Base-by-base conservation (phyloP, 2,797 vertebrate genomes). In the Eutrigla gurnardus region DNA sequence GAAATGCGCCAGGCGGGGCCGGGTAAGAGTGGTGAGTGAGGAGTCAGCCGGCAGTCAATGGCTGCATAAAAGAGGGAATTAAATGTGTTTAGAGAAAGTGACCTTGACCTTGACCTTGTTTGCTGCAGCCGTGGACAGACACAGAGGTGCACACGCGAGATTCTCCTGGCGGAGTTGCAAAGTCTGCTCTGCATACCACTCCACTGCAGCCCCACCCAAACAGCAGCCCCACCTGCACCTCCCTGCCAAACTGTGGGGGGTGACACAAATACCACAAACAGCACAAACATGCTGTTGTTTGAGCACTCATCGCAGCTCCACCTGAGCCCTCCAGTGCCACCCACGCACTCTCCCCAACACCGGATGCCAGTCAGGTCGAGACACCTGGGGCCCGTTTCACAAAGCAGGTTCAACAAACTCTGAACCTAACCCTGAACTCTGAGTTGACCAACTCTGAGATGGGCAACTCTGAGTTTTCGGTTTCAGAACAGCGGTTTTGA, bases 241-340 rank as follows among this genome's bases (percentile, higher is more conserved):
- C 58, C 32, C 39, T 63, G 61, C 52, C 45, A 47, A 73, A 78
- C 70, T 75, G 25, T 42, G 54, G 60, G 73, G 59, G 47, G 55
- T 33, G 65, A 80, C 66, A 70, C 45, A 84, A 84, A 87, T 73
- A 79, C 75, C 64, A 62, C 66, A 77, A 18, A 83, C 74, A n/a
- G n/a, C n/a, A n/a, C n/a, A n/a, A n/a, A n/a, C n/a, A n/a, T n/a
- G 63, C 55, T 81, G 63, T 71, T 78, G 72, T 76, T 83, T 72
- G 74, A 82, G 67, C 45, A 36, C 80, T 77, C 57, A 71, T 58
- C 3, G 2, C 46, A 60, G 66, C 77, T 54, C 62, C 64, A n/a
- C 74, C 77, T 9, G 3, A 40, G 9, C 40, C 58, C 10, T 43
- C 1, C 14, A 25, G 10, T 54, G 47, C 15, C 53, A 25, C 18